Conservation (phyloP, 2,797 vertebrate genomes). For the Tiaroga cobitis region DNA sequence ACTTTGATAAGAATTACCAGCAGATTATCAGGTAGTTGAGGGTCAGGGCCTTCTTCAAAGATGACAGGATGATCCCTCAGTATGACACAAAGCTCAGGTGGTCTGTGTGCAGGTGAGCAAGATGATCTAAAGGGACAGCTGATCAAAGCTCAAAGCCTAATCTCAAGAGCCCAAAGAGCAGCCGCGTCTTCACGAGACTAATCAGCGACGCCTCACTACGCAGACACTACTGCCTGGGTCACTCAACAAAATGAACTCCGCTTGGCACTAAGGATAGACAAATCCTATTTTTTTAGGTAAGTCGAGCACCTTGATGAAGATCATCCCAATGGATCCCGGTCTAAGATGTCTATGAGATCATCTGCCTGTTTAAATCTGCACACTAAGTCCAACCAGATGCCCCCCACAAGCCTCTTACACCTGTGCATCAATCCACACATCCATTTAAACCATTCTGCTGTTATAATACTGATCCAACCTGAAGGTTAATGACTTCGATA, state of each 20-base stretch:
- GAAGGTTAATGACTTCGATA: conserved; percentile 33
- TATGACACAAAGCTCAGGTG: conserved; percentile 35
- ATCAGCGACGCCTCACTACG: conserved; percentile 25
- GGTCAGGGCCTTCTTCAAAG: conserved; percentile 21
- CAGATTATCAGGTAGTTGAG: conserved; percentile 17
- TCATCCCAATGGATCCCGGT: conserved; percentile 27
- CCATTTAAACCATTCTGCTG: conserved; percentile 45
- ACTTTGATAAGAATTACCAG: conserved; percentile 17
- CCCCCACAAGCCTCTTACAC: conserved; percentile 50
- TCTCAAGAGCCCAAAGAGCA: conserved; percentile 39
- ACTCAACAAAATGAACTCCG: conserved; percentile 28
- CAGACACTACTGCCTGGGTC: conserved; percentile 36
- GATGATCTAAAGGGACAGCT: conserved; percentile 43
- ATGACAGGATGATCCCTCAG: conserved; percentile 29
- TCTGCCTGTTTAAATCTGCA: conserved; percentile 50
- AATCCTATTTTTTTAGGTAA: conserved; percentile 53
- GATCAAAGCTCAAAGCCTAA: conserved; percentile 46
- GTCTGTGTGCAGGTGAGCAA: conserved; percentile 20
- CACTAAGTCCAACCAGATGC: conserved; percentile 41
- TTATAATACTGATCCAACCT: conserved; percentile 13
- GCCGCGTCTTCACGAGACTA: conserved; percentile 38
- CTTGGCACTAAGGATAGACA: conserved; percentile 63
- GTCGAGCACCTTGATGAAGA: conserved; percentile 51
- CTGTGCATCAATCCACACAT: conserved; percentile 20
- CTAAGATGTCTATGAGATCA: conserved; percentile 52